Evolutionary conservation across 2,113 vertebrate species (phyloP).

Genomic region (Natator depressus): DNA sequence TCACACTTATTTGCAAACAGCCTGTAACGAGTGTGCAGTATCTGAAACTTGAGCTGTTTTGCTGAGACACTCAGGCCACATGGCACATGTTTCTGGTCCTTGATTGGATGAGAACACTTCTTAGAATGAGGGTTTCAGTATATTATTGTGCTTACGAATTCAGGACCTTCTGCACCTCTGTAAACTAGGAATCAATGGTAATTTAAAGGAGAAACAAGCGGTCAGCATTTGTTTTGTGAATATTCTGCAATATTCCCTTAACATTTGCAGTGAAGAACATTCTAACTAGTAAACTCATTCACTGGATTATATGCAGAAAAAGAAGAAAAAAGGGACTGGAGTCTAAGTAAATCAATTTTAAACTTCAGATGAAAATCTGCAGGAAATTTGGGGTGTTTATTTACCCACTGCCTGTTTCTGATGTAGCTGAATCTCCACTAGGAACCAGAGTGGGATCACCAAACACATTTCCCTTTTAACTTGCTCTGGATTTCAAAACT

Average conservation of each 20-base stretch:
- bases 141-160: neutral
- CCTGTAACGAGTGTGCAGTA: accelerated
- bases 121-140: neutral
- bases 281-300: neutral
- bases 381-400: neutral
- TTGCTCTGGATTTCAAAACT: neutral
- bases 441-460: neutral
- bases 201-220: neutral
- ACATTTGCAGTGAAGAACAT: neutral
- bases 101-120: neutral
- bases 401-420: neutral
- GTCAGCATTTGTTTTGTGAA: neutral
- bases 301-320: constrained; percentile 14
- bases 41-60: neutral
- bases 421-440: neutral
- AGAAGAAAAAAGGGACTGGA: neutral
- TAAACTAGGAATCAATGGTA: neutral
- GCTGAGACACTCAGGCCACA: accelerated
- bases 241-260: neutral
- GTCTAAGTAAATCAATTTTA: neutral
- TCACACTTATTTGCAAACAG: neutral
- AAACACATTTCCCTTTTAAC: neutral
- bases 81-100: neutral
- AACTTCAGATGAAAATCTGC: neutral
- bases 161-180: neutral